phyloP scores from a whole-genome alignment of 2,888 invertebrate genomes.

The Papilio demoleus region DNA sequence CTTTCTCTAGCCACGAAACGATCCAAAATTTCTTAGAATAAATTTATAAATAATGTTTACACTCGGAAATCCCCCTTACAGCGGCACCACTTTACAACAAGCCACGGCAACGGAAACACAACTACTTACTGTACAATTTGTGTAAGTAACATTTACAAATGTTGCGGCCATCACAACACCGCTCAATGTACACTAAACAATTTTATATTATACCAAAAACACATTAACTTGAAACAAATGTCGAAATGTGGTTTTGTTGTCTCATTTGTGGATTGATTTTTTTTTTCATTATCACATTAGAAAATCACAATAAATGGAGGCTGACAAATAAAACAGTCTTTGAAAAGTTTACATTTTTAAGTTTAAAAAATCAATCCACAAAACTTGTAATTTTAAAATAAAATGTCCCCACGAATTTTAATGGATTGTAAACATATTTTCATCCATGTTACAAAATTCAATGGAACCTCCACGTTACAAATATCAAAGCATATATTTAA shows the following conservation, averaged over 20 bases:
- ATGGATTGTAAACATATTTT: slow-evolving; percentile 73
- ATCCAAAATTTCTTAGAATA: neutral
- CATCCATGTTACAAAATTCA: slow-evolving; percentile 69
- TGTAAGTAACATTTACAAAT: slow-evolving; percentile 47
- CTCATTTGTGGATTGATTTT: slow-evolving; percentile 63
- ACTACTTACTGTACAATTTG: slow-evolving; percentile 35
- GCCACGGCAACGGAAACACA: slow-evolving; percentile 31
- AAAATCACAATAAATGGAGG: slow-evolving; percentile 46
- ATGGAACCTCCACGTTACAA: slow-evolving; percentile 55
- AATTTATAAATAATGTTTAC: neutral
- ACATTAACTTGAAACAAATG: slow-evolving; percentile 78
- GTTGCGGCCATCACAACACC: slow-evolving; percentile 38
- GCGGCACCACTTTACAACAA: neutral
- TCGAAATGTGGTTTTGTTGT: slow-evolving; percentile 70
- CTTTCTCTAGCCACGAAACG: neutral
- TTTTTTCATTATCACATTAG: slow-evolving; percentile 50
- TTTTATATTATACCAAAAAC: slow-evolving; percentile 59
- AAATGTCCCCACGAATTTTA: slow-evolving; percentile 57
- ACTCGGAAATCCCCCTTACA: slow-evolving; percentile 8
- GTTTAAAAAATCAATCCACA: slow-evolving; percentile 58
- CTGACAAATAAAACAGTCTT: slow-evolving; percentile 41
- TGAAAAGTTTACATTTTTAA: slow-evolving; percentile 11
- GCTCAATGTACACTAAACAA: slow-evolving; percentile 13
- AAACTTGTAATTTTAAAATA: slow-evolving; percentile 39
- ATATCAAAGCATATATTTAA: slow-evolving; percentile 56